Conservation (phyloP, 2,888 invertebrate species). For the Sarcophaga variegata region DNA sequence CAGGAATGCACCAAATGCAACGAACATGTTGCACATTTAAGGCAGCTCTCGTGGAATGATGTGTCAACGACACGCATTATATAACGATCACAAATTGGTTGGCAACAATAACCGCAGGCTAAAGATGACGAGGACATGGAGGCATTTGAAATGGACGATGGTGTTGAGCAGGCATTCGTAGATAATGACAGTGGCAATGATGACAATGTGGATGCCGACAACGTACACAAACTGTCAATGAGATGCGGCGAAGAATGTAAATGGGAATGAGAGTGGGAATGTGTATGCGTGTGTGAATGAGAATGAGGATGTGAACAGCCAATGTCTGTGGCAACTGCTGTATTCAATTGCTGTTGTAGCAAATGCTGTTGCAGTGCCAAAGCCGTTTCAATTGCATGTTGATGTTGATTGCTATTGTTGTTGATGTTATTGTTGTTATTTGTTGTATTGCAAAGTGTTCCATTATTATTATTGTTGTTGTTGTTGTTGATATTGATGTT, state of each 20-base stretch:
- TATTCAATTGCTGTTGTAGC: conserved; percentile 70
- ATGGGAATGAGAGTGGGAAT: conserved; percentile 21
- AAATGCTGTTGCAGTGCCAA: conserved; percentile 67
- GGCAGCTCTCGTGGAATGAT: conserved; percentile 90
- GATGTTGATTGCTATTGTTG: conserved; percentile 51
- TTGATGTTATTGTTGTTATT: conserved; percentile 52
- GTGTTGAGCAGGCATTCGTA: conserved; percentile 62
- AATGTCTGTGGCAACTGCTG: conserved; percentile 40
- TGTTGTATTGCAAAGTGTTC: conserved; percentile 42
- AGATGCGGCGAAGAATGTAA: conserved; percentile 41
- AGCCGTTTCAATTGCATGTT: conserved; percentile 72
- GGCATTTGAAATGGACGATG: conserved; percentile 61
- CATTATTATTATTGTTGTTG: conserved; percentile 56
- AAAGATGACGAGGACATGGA: conserved; percentile 55
- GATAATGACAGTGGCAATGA: conserved; percentile 61
- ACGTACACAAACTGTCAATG: conserved; percentile 55
- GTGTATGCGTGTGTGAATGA: conserved; percentile 10
- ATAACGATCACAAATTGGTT: conserved; percentile 89
- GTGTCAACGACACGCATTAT: conserved; percentile 88
- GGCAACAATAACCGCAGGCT: conserved; percentile 86
- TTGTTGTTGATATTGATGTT: conserved; percentile 60
- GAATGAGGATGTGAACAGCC: conserved; percentile 32
- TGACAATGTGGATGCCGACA: conserved; percentile 56
- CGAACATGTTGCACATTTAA: conserved; percentile 89
- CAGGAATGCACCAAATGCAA: conserved; percentile 88